A percentile compares a stretch with the other conserved stretches of the same genome.
Conservation (phyloP, 2,797 vertebrate species). For the Crenichthys baileyi region DNA sequence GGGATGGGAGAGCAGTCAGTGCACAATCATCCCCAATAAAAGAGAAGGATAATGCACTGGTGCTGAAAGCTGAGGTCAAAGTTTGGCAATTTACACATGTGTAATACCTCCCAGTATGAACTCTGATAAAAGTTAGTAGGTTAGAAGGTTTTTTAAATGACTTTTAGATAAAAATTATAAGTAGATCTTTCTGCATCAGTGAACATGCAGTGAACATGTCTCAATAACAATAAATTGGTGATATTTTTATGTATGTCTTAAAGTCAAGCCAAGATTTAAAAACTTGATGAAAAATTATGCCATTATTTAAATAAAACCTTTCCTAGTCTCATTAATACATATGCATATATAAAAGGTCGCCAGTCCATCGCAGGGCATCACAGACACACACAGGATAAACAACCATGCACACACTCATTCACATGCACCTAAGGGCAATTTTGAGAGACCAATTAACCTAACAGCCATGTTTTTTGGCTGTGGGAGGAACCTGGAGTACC, state of each 20-base stretch:
- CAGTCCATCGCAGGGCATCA: too few relatives aligned
- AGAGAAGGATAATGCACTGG: slow-evolving; percentile 31
- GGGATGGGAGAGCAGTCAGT: background rate
- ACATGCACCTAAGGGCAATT: too few relatives aligned
- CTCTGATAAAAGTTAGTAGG: background rate
- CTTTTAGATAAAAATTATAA: too few relatives aligned
- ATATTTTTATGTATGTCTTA: background rate
- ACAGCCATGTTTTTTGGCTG: too few relatives aligned
- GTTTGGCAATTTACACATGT: background rate
- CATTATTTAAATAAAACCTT: too few relatives aligned
- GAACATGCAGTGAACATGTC: background rate
- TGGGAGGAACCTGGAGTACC: too few relatives aligned
- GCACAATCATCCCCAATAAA: slow-evolving; percentile 21
- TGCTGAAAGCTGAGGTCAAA: slow-evolving; percentile 42
- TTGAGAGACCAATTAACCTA: too few relatives aligned
- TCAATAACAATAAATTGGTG: background rate
- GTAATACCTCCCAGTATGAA: background rate
- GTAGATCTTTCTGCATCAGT: background rate
- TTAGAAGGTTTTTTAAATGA: background rate
- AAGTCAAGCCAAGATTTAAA: background rate
- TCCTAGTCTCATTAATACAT: too few relatives aligned
- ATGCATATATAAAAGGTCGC: too few relatives aligned
- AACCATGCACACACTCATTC: too few relatives aligned
- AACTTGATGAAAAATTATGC: background rate
- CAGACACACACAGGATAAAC: too few relatives aligned